These are phyloP conservation scores for Drosophila subpulchrella DNA, from an alignment of 1,140 invertebrate genomes.

Conservation along the genomic window DNA sequence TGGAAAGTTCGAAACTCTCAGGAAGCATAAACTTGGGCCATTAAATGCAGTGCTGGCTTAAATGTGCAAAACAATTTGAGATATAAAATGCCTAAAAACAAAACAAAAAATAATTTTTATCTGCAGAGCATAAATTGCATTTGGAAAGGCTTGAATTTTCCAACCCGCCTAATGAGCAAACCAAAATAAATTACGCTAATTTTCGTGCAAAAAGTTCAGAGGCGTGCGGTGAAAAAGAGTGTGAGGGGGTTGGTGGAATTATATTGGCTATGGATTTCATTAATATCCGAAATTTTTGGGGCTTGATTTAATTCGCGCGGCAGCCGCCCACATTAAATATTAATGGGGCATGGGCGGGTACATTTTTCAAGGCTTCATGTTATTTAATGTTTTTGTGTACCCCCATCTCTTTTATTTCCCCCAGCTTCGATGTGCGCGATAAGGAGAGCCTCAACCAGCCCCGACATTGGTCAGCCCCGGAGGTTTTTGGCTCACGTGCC, in stretches of 20 bases:
- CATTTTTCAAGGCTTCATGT: conserved; percentile 26
- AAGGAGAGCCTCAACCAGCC: conserved; percentile 89
- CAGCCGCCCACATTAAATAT: conserved; percentile 55
- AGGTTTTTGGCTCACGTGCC: conserved; percentile 92
- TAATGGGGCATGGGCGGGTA: conserved; percentile 33
- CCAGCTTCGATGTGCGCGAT: conserved; percentile 92
- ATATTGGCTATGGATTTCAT: conserved; percentile 72
- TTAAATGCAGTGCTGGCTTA: conserved; percentile 64
- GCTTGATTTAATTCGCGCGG: conserved; percentile 53
- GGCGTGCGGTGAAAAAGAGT: conserved; percentile 9
- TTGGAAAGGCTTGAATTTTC: conserved; percentile 47
- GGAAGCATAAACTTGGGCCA: conserved; percentile 60
- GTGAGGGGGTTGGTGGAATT: conserved; percentile 29
- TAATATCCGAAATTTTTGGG: conserved; percentile 54
- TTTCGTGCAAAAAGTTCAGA: conserved; percentile 55
- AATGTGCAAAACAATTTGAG: conserved; percentile 29
- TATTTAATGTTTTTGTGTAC: conserved; percentile 56
- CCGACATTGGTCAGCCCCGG: conserved; percentile 90
- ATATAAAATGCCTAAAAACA: conserved; percentile 4
- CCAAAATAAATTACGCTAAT: conserved; percentile 76
- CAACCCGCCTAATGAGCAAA: conserved; percentile 60
- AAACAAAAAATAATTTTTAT: conserved; percentile 62
- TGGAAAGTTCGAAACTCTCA: conserved; percentile 30
- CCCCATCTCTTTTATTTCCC: conserved; percentile 81
- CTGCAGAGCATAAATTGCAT: conserved; percentile 73